A percentile compares a stretch with the other conserved stretches of the same genome.
phyloP scores from a whole-genome alignment of 1,140 invertebrate species.

The Drosophila baimaii region DNA sequence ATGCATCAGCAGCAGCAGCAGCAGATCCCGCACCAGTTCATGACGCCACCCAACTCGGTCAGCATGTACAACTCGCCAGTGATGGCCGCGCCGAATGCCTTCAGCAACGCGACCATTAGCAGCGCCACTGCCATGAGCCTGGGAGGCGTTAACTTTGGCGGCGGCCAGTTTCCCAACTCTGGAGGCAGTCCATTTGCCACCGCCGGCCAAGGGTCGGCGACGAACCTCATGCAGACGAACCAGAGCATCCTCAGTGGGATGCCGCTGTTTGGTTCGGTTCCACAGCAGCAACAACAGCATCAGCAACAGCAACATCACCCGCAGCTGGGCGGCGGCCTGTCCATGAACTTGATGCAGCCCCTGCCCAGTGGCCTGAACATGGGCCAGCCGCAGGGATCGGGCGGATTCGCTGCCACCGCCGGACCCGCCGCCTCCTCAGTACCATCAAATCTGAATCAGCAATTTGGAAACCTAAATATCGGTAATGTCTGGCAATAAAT shows the following conservation, averaged over 20 bases:
- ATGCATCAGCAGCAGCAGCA: conserved; percentile 70
- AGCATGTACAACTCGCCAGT: conserved; percentile 84
- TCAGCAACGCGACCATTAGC: conserved; percentile 71
- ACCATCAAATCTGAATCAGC: conserved; percentile 78
- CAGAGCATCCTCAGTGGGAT: conserved; percentile 74
- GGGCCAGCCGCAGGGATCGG: conserved; percentile 31
- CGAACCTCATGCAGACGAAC: conserved; percentile 80
- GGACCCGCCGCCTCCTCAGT: conserved; percentile 56
- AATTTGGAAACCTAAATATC: conserved; percentile 84
- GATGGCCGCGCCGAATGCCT: conserved; percentile 81
- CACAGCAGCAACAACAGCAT: conserved; percentile 41
- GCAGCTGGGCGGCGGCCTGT: conserved; percentile 54
- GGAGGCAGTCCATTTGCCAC: conserved; percentile 55
- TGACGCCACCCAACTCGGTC: conserved; percentile 82
- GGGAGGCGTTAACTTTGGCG: conserved; percentile 62
- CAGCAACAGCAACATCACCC: conserved; percentile 53
- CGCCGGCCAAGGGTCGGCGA: conserved; percentile 16
- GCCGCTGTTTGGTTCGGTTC: conserved; percentile 55
- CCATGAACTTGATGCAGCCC: conserved; percentile 72
- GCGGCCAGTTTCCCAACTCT: conserved; percentile 64
- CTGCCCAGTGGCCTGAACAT: conserved; percentile 54
- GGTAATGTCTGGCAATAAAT: conserved; percentile 84
- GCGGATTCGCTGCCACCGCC: conserved; percentile 22
- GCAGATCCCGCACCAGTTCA: conserved; percentile 78
- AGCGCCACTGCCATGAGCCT: conserved; percentile 58